Base-by-base conservation (phyloP, 2,113 vertebrate species). In the Hemibagrus wyckioides region DNA sequence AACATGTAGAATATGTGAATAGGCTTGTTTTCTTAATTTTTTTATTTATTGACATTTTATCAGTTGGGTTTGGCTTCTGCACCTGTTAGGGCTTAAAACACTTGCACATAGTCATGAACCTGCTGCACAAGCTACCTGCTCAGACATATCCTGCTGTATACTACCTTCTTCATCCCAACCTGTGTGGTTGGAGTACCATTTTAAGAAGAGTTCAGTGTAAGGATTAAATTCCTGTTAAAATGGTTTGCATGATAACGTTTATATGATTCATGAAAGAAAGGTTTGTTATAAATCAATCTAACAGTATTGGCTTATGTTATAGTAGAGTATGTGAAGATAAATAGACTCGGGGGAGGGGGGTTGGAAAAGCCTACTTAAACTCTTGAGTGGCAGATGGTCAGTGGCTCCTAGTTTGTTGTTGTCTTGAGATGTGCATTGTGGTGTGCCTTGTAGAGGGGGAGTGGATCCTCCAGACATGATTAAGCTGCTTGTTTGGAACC, bases 281-380 rank as follows among this genome's bases (percentile, higher is more conserved):
- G 33, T 71, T 9, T 8, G 30, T 69, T 7, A 21, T 39, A 39
- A 71, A 39, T 39, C 6, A 21, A 1, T 54, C 8, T 33, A 10
- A 82, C 59, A 83, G 39, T 41, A 57, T 85, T 71, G 75, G 89
- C 87, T 80, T 69, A 44, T 87, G 84, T 44, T 81, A 73, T 59
- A 65, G 54, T 65, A 76, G 57, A 80, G 80, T 65, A 54, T 63
- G 44, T 50, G 54, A 39, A 2, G 17, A 36, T 88, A 59, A 88
- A 82, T 88, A 54, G n/a, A 84, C 77, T 83, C 75, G 41, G 44
- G 50, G n/a, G n/a, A n/a, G 39, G 89, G 90, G 92, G 50, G 71
- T 91, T 91, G 90, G 88, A 90, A 80, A 65, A 81, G 50, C 63
- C 88, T 90, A 85, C 89, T 90, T 91, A 93, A 92, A 87, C 91